Conservation (phyloP, 2,113 vertebrate species). For the Ondatra zibethicus region DNA sequence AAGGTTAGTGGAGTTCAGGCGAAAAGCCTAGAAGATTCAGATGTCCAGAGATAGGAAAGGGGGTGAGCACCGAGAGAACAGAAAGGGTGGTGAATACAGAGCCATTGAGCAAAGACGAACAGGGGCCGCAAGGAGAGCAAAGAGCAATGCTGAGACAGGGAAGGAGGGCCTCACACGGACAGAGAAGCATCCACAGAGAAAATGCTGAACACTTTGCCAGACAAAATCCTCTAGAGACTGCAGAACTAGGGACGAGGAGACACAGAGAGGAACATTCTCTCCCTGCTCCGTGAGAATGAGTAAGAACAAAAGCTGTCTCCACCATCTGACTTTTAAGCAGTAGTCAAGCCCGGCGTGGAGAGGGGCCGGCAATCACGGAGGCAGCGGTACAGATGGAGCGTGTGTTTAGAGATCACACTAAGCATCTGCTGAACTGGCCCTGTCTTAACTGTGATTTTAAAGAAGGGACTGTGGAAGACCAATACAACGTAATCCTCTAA, state of each 20-base stretch:
- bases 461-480: slow-evolving; percentile 55
- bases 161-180: neutral
- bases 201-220: neutral
- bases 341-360: neutral
- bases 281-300: neutral
- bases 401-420: neutral
- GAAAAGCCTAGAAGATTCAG: neutral
- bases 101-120: neutral
- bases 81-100: neutral
- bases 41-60: neutral
- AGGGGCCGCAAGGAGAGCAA: neutral
- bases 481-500: slow-evolving; percentile 41
- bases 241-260: neutral
- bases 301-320: neutral
- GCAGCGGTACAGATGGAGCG: neutral
- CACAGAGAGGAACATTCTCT: too few relatives aligned
- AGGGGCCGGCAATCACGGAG: neutral
- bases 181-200: neutral
- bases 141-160: neutral
- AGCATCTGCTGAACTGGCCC: neutral
- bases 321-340: neutral
- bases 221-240: neutral
- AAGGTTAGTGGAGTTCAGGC: neutral
- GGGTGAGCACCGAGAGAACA: neutral
- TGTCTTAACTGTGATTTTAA: slow-evolving; percentile 53